Conservation (phyloP, 2,113 vertebrate genomes). For the Syngnathus typhle region DNA sequence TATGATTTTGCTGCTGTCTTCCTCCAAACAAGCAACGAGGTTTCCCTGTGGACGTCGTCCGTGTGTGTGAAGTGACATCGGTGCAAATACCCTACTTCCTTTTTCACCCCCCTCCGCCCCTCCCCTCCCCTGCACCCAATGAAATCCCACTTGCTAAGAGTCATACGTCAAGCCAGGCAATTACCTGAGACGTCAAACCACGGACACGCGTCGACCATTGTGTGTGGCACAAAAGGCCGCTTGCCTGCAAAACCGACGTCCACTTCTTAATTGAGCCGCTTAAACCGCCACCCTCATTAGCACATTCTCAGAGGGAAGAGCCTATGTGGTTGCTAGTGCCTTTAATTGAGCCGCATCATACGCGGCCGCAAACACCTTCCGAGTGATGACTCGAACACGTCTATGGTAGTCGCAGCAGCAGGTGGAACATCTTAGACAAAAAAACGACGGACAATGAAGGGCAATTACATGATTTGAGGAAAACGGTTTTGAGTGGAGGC, state of each 20-base stretch:
- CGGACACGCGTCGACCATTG: conserved; percentile 55
- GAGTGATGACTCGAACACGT: conserved; percentile 46
- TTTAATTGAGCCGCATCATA: conserved; percentile 63
- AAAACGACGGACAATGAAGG: not conserved
- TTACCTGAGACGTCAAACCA: conserved; percentile 68
- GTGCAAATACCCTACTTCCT: conserved; percentile 23
- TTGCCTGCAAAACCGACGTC: conserved; percentile 55
- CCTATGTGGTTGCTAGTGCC: conserved; percentile 68
- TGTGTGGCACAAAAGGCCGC: conserved; percentile 56
- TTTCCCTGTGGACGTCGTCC: not conserved
- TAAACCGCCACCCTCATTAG: conserved; percentile 68
- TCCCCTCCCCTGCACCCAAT: conserved; percentile 16
- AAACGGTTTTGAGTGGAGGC: too few species aligned
- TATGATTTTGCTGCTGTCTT: not conserved
- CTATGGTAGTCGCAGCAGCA: conserved; percentile 46
- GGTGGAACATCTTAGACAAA: conserved; percentile 20
- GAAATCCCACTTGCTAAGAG: conserved; percentile 27
- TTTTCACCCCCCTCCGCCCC: not conserved
- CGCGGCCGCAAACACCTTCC: conserved; percentile 37
- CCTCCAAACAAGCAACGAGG: not conserved
- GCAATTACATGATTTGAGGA: not conserved
- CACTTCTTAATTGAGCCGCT: conserved; percentile 66
- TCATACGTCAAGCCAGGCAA: conserved; percentile 53
- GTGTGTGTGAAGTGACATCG: conserved; percentile 26
- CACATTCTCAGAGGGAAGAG: conserved; percentile 72